A percentile compares a stretch with the other conserved stretches of the same genome.
Conservation (phyloP, 2,113 vertebrate species). For the Semnornis frantzii region DNA sequence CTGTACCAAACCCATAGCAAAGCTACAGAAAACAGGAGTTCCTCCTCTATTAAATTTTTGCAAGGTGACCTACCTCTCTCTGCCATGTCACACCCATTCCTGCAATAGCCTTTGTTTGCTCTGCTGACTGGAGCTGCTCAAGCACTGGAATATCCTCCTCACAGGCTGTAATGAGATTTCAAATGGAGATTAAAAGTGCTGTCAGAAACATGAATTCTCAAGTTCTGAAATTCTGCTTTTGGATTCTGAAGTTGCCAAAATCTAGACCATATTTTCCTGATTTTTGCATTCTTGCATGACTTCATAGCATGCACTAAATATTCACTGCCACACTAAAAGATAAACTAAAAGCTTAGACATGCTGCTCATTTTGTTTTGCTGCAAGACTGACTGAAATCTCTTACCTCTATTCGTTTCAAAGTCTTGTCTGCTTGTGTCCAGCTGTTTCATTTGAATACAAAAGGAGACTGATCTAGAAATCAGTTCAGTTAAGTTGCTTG, state of each 20-base stretch:
- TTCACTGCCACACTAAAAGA: not conserved
- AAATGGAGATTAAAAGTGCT: not conserved
- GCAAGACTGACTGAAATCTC: not conserved
- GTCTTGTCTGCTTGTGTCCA: not conserved
- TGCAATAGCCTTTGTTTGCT: not conserved
- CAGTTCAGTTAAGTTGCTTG: not conserved
- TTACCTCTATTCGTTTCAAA: not conserved
- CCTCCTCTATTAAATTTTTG: not conserved
- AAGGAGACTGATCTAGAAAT: not conserved
- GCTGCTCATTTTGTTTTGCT: not conserved
- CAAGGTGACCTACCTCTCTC: not conserved
- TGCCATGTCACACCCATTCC: not conserved
- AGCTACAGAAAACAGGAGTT: not conserved
- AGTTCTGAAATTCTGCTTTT: not conserved
- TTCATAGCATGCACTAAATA: not conserved
- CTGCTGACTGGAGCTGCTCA: not conserved
- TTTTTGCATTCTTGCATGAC: not conserved
- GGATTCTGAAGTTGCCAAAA: not conserved
- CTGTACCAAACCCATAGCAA: accelerated
- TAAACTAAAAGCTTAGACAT: not conserved
- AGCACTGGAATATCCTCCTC: not conserved
- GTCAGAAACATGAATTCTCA: not conserved
- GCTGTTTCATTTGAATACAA: not conserved
- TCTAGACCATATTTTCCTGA: not conserved
- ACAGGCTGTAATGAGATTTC: not conserved